Evolutionary conservation across 2,113 vertebrate genomes (phyloP).

Genomic region (Sus scrofa): DNA sequence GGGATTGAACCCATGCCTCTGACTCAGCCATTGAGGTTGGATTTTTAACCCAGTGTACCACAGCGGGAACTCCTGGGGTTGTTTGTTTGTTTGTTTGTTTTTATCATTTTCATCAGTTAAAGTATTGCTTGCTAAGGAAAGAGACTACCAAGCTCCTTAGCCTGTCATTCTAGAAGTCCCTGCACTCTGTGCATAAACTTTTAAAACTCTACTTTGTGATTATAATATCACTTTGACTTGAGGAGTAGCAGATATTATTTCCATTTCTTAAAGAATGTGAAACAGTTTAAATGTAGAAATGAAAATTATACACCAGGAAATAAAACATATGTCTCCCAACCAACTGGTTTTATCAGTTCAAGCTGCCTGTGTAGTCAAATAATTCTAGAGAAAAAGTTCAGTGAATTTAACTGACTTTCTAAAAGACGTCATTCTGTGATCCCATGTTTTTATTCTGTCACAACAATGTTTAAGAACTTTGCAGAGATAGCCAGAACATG

Average conservation of each 20-base stretch:
- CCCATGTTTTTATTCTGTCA: background rate
- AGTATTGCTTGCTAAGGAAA: background rate
- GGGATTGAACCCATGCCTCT: too few relatives aligned
- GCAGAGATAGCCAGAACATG: background rate
- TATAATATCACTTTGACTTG: background rate
- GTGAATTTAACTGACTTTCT: background rate
- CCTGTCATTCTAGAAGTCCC: background rate
- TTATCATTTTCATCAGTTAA: background rate
- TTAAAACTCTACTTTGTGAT: slow-evolving; percentile 14
- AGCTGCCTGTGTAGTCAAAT: background rate
- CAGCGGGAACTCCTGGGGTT: too few relatives aligned
- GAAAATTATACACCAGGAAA: background rate
- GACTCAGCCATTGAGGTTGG: too few relatives aligned
- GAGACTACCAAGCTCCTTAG: background rate
- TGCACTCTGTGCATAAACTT: background rate
- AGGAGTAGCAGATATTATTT: background rate
- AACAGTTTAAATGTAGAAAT: slow-evolving; percentile 57
- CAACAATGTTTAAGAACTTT: background rate
- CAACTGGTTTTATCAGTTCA: slow-evolving; percentile 15
- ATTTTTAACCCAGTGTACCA: too few relatives aligned
- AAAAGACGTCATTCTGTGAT: background rate
- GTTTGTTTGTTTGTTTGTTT: background rate
- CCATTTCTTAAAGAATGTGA: slow-evolving; percentile 34
- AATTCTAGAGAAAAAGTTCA: slow-evolving; percentile 31
- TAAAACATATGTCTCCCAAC: background rate